Conservation (phyloP, 2,888 invertebrate genomes). For the Caradrina clavipalpis region DNA sequence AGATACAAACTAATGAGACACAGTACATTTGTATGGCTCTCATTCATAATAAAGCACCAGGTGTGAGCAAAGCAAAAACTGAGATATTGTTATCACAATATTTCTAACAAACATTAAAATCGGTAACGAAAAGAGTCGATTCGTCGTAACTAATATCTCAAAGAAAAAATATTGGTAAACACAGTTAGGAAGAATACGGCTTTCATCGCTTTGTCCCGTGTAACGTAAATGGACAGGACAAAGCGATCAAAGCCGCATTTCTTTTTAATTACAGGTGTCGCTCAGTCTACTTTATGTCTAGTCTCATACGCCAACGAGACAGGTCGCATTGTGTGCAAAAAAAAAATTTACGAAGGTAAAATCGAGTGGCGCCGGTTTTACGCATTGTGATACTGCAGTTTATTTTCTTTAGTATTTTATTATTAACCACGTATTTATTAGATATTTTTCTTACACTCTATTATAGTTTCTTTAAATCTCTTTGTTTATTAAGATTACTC, state of each 20-base stretch:
- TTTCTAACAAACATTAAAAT: neutral
- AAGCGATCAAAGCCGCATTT: neutral
- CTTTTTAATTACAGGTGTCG: neutral
- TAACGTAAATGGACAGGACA: neutral
- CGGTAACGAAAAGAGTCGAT: constrained; percentile 2
- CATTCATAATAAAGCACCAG: neutral
- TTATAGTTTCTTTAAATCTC: no score
- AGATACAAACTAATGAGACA: neutral
- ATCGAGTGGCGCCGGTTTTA: no score
- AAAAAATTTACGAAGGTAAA: no score
- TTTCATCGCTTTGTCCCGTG: no score
- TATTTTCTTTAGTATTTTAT: no score
- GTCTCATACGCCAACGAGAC: neutral
- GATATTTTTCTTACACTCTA: no score
- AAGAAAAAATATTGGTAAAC: no score
- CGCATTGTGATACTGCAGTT: neutral
- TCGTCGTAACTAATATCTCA: constrained; percentile 1
- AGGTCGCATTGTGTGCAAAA: no score
- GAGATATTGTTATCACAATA: neutral
- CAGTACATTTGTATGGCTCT: neutral
- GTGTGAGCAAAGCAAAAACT: neutral
- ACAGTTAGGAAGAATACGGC: no score
- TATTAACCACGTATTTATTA: no score
- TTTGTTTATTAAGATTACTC: neutral
- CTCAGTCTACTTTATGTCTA: neutral